Conservation (phyloP, 2,797 vertebrate genomes). For the Phoeniculus purpureus region DNA sequence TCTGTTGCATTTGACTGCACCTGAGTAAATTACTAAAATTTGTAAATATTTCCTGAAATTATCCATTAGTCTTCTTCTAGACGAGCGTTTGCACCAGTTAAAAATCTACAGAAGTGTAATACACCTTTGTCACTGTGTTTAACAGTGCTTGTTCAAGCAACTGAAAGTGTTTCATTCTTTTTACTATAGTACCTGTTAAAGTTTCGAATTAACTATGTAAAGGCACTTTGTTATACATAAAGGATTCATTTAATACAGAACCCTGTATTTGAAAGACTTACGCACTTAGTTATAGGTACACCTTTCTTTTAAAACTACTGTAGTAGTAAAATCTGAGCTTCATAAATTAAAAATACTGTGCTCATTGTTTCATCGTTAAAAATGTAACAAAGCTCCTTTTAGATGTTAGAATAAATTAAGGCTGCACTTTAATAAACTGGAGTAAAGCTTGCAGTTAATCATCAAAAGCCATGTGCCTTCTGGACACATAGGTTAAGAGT, state of each 20-base stretch:
- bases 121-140: background rate
- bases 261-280: conserved; percentile 33
- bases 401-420: conserved; percentile 52
- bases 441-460: conserved; percentile 48
- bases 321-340: conserved; percentile 49
- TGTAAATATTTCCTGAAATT: background rate
- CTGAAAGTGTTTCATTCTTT: background rate
- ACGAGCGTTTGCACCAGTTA: background rate
- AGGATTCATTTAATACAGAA: conserved; percentile 25
- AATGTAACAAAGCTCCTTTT: background rate
- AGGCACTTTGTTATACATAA: background rate
- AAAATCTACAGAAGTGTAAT: background rate
- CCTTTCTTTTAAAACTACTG: conserved; percentile 38
- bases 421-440: conserved; percentile 31
- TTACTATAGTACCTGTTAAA: background rate
- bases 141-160: background rate
- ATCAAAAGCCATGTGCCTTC: conserved; percentile 10
- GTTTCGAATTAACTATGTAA: conserved; percentile 11
- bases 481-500: conserved; percentile 16
- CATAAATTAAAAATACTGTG: conserved; percentile 26
- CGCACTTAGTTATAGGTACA: conserved; percentile 37
- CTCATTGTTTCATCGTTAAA: conserved; percentile 23
- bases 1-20: background rate
- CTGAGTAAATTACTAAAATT: background rate
- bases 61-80: background rate